A percentile compares a stretch with the other conserved stretches of the same genome.
Conservation (phyloP, 2,113 vertebrate species). For the Brachypodius melanocephalos region DNA sequence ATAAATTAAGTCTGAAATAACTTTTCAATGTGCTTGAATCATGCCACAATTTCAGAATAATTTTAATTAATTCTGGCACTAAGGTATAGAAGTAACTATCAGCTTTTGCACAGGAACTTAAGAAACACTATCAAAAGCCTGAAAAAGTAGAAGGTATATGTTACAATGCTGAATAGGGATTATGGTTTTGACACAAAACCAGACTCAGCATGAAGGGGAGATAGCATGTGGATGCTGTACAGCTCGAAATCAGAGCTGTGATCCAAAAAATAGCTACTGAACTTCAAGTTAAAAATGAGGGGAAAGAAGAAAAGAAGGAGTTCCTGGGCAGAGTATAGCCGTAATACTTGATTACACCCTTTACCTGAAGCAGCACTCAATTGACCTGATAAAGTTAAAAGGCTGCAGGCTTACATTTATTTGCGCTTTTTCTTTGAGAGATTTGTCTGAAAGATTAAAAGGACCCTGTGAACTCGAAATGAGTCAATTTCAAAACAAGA, state of each 20-base stretch:
- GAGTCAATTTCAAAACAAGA: slow-evolving; percentile 31
- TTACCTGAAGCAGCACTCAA: not conserved
- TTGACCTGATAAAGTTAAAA: slow-evolving; percentile 20
- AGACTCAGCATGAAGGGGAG: not conserved
- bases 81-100: not conserved
- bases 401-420: slow-evolving; percentile 23
- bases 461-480: not conserved
- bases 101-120: not conserved
- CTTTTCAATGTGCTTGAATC: not conserved
- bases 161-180: not conserved
- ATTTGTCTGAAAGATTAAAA: slow-evolving; percentile 37
- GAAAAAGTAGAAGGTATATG: not conserved
- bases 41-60: not conserved
- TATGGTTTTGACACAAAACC: not conserved
- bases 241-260: not conserved
- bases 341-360: slow-evolving; percentile 21
- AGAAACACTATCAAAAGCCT: not conserved
- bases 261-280: not conserved
- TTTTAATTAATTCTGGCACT: not conserved
- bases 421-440: slow-evolving; percentile 9
- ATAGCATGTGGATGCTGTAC: not conserved
- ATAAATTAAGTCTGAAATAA: not conserved
- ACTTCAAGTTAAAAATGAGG: not conserved
- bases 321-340: slow-evolving; percentile 1
- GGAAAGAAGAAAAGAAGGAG: not conserved